Evolutionary conservation across 37 sponge, comb jelly and placozoan genomes (phyloP).

Genomic region (Diacarnus erythraeanus): DNA sequence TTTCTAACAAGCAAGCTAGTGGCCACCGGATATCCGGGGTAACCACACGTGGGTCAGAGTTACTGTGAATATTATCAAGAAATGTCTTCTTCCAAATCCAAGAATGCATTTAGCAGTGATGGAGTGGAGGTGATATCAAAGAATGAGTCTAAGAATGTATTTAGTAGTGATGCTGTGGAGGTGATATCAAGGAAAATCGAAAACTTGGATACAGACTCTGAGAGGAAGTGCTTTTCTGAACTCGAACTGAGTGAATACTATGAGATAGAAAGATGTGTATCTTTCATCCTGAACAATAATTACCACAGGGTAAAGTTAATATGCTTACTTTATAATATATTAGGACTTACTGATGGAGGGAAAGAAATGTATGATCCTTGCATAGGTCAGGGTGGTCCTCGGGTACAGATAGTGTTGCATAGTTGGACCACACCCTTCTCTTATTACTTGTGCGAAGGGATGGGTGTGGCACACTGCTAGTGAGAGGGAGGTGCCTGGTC

Average conservation of each 20-base stretch:
- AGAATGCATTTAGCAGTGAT: background rate
- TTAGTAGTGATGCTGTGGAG: constrained; percentile 52
- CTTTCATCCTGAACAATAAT: constrained; percentile 27
- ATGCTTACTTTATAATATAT: background rate
- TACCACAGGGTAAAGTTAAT: constrained; percentile 29
- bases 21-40: too few species aligned
- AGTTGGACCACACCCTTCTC: too few species aligned
- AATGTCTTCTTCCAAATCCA: background rate
- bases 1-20: too few species aligned
- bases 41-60: too few species aligned
- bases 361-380: too few species aligned
- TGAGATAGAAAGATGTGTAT: constrained; percentile 51
- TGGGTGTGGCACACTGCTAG: too few species aligned
- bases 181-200: constrained; percentile 33
- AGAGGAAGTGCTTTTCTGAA: background rate
- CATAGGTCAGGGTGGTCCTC: too few species aligned
- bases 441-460: too few species aligned
- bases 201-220: background rate
- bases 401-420: too few species aligned
- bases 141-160: background rate
- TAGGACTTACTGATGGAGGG: too few species aligned
- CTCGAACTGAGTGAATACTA: constrained; percentile 43
- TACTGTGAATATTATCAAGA: too few species aligned
- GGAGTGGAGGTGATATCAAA: background rate
- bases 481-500: too few species aligned